Conservation (phyloP, 2,797 vertebrate species). For the Pteropus rufus region DNA sequence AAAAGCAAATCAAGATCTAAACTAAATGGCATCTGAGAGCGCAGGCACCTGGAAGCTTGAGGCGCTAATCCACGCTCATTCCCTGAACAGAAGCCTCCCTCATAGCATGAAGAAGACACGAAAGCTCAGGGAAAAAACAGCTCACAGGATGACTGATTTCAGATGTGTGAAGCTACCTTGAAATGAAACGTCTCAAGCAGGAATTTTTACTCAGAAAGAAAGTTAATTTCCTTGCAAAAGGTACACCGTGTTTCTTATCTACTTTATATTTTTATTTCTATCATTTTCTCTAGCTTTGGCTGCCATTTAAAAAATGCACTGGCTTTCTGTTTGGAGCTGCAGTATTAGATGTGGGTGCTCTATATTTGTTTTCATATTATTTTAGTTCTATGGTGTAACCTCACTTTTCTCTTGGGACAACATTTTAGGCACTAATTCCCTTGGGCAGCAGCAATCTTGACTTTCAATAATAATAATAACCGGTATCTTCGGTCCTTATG, state of each 20-base stretch:
- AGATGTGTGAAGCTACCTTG: not conserved
- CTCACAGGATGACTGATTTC: not conserved
- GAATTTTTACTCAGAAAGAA: not conserved
- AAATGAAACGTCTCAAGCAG: not conserved
- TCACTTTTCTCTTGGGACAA: not conserved
- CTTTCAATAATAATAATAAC: not conserved
- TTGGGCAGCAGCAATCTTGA: not conserved
- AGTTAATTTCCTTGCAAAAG: not conserved
- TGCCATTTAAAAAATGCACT: not conserved
- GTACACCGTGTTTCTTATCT: not conserved
- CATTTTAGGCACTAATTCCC: not conserved
- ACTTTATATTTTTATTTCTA: constrained; percentile 15
- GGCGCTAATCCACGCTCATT: rapidly evolving
- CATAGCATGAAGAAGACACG: not conserved
- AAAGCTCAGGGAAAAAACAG: not conserved
- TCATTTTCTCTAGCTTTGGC: not conserved
- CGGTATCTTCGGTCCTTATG: not conserved
- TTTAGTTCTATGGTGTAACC: not conserved
- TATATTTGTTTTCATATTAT: not conserved
- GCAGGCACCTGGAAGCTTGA: not conserved
- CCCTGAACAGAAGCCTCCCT: not conserved
- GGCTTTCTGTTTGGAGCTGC: not conserved
- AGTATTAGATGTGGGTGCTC: not conserved
- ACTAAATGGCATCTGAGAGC: not conserved
- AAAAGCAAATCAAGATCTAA: not conserved